Percentiles rank a stretch among this genome's conserved stretches.
phyloP scores from a whole-genome alignment of 1,140 invertebrate genomes.

The Microplitis demolitor region DNA sequence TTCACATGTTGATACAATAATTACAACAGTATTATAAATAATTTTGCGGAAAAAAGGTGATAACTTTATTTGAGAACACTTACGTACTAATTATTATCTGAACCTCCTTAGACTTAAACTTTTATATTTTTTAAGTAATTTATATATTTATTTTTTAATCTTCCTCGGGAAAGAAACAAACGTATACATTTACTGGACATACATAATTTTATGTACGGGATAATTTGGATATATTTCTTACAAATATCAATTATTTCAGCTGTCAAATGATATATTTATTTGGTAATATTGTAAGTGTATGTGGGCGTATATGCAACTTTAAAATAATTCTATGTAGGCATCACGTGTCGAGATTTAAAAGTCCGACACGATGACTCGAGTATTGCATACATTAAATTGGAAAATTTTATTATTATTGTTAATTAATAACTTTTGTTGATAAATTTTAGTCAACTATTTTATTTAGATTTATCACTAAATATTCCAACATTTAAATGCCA shows the following conservation, averaged over 20 bases:
- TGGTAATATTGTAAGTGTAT: constrained; percentile 9
- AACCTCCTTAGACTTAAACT: constrained; percentile 47
- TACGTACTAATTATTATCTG: constrained; percentile 61
- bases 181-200: constrained; percentile 29
- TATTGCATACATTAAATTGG: constrained; percentile 32
- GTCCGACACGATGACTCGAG: constrained; percentile 36
- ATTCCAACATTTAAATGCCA: too few species aligned
- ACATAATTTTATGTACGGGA: constrained; percentile 25
- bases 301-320: constrained; percentile 34
- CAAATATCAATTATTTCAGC: too few species aligned
- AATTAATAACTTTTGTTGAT: neutral
- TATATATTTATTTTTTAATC: constrained; percentile 15
- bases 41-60: constrained; percentile 9
- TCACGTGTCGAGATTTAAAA: constrained; percentile 32
- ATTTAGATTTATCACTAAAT: neutral
- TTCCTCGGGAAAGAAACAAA: neutral
- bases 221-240: neutral
- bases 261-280: constrained; percentile 7
- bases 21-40: neutral
- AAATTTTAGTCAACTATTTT: neutral
- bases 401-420: too few species aligned
- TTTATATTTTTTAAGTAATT: constrained; percentile 9
- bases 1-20: too few species aligned
- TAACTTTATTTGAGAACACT: constrained; percentile 36
- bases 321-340: constrained; percentile 48